Evolutionary conservation across 2,888 invertebrate species (phyloP).

Genomic region (Acanthosepion lycidas): DNA sequence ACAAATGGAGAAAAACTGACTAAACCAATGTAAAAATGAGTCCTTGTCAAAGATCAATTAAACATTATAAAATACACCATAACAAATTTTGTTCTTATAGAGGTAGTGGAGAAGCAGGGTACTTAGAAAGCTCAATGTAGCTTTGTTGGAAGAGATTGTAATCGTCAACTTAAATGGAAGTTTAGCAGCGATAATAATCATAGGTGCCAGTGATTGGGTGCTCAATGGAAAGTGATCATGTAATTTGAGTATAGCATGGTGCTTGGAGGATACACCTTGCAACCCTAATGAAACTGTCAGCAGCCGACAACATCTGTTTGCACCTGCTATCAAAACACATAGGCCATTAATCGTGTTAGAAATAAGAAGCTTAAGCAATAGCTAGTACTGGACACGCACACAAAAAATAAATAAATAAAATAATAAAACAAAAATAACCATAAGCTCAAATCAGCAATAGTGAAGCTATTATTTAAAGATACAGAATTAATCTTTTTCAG

Average conservation of each 20-base stretch:
- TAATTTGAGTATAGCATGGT: background rate
- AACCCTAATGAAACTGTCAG: background rate
- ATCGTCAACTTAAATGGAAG: conserved; percentile 20
- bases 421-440: background rate
- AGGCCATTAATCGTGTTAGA: background rate
- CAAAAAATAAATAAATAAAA: background rate
- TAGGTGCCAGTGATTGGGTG: background rate
- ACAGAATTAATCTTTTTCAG: too few relatives aligned
- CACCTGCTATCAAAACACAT: background rate
- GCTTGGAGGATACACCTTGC: background rate
- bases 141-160: background rate
- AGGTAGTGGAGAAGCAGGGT: too few relatives aligned
- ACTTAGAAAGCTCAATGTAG: too few relatives aligned
- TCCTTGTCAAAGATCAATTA: too few relatives aligned
- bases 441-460: background rate
- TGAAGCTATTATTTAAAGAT: too few relatives aligned
- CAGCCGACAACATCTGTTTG: background rate
- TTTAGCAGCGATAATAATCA: background rate
- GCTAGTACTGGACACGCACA: background rate
- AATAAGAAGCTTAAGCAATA: conserved; percentile 2
- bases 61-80: too few relatives aligned
- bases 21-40: too few relatives aligned
- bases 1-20: too few relatives aligned
- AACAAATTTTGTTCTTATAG: too few relatives aligned
- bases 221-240: background rate